Evolutionary conservation across 1,140 invertebrate species (phyloP).

Genomic region (Chionoecetes opilio): DNA sequence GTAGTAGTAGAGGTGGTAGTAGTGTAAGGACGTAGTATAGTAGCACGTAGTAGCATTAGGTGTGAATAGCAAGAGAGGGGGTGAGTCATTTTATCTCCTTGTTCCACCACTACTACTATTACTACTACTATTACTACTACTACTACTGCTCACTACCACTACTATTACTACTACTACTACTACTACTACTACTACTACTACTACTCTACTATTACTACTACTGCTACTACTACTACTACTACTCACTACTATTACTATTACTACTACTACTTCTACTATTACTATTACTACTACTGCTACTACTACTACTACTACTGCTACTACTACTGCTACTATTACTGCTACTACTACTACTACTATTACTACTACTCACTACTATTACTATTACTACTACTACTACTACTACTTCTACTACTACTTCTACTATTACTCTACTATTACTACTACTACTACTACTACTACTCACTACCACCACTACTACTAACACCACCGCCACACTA

Average conservation of each 20-base stretch:
- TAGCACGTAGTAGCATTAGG: too few relatives aligned
- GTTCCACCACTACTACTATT: background rate
- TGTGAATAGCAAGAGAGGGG: too few relatives aligned
- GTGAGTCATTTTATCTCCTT: too few relatives aligned
- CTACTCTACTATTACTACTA: background rate
- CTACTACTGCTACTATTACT: background rate
- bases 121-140: background rate
- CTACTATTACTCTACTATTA: constrained; percentile 5
- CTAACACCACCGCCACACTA: background rate
- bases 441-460: constrained; percentile 12
- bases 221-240: background rate
- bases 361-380: background rate
- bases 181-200: background rate
- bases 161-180: background rate
- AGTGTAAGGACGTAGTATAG: too few relatives aligned
- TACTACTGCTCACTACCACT: background rate
- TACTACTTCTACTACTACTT: background rate
- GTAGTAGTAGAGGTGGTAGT: too few relatives aligned
- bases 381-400: constrained; percentile 21
- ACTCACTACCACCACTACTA: background rate
- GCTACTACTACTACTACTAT: constrained; percentile 4
- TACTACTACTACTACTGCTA: constrained; percentile 7
- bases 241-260: background rate
- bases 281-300: background rate
- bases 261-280: background rate